These are phyloP conservation scores for Adoxophyes honmai DNA, from an alignment of 1,140 invertebrate genomes.

Conservation along the genomic window DNA sequence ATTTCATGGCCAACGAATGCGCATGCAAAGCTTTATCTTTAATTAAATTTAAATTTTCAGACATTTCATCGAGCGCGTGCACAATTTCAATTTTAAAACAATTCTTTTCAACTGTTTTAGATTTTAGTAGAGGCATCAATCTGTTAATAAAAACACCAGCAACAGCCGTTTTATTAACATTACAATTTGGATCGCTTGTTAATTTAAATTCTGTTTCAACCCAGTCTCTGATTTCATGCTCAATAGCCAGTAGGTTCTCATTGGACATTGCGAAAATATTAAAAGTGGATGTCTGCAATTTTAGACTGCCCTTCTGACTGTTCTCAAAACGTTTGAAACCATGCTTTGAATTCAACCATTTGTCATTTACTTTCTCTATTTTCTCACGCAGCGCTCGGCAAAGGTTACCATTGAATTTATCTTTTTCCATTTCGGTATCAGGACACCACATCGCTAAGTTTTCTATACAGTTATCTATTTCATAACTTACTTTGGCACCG, in stretches of 20 bases:
- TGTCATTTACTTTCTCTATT: slow-evolving; percentile 20
- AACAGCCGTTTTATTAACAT: background rate
- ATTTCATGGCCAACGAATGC: too few species aligned
- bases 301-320: background rate
- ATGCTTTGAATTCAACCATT: background rate
- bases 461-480: slow-evolving; percentile 23
- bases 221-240: slow-evolving; percentile 2
- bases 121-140: slow-evolving; percentile 9
- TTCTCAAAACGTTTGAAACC: background rate
- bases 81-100: too few species aligned
- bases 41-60: too few species aligned
- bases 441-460: slow-evolving; percentile 20
- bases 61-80: too few species aligned
- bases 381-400: slow-evolving; percentile 16
- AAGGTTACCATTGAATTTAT: slow-evolving; percentile 15
- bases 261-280: background rate
- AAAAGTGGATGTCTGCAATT: background rate
- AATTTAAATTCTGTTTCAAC: too few species aligned
- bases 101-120: too few species aligned
- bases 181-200: background rate
- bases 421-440: slow-evolving; percentile 9
- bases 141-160: background rate
- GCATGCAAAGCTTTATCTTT: slow-evolving; percentile 5
- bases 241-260: slow-evolving; percentile 11
- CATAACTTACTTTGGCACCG: slow-evolving; percentile 13